These are phyloP conservation scores for Amphipyra berbera DNA, from an alignment of 2,888 invertebrate genomes.

Conservation along the genomic window DNA sequence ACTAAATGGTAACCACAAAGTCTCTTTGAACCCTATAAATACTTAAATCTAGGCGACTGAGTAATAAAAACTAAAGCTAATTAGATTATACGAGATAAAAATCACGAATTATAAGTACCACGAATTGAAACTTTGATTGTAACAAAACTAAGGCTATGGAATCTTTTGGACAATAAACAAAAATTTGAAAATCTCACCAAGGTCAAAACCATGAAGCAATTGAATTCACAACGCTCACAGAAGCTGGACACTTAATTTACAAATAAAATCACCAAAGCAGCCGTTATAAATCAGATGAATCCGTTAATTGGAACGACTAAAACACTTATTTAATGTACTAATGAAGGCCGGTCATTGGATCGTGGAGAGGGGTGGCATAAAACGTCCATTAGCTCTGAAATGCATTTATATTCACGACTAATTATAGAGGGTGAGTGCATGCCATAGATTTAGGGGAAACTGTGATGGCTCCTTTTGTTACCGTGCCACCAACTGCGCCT, in stretches of 20 bases:
- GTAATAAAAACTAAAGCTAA: not conserved
- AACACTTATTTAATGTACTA: conserved; percentile 52
- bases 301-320: conserved; percentile 36
- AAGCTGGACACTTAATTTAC: not conserved
- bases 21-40: not conserved
- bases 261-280: not conserved
- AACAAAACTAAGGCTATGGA: too few relatives aligned
- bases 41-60: not conserved
- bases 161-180: too few relatives aligned
- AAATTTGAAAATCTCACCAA: too few relatives aligned
- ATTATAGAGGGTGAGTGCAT: conserved; percentile 72
- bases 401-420: conserved; percentile 78
- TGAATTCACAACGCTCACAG: not conserved
- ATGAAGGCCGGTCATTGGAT: conserved; percentile 52
- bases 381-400: conserved; percentile 76
- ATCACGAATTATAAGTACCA: not conserved
- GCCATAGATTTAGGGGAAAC: conserved; percentile 56
- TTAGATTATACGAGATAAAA: not conserved
- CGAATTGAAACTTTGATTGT: too few relatives aligned
- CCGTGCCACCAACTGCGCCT: conserved; percentile 27
- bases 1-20: conserved; percentile 1
- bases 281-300: conserved; percentile 16
- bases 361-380: conserved; percentile 62
- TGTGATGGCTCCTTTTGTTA: conserved; percentile 55
- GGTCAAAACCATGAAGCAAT: not conserved